Evolutionary conservation across 2,797 vertebrate genomes (phyloP), one percentile per base, ranked within the genome.

Genomic region (Morus bassanus): DNA sequence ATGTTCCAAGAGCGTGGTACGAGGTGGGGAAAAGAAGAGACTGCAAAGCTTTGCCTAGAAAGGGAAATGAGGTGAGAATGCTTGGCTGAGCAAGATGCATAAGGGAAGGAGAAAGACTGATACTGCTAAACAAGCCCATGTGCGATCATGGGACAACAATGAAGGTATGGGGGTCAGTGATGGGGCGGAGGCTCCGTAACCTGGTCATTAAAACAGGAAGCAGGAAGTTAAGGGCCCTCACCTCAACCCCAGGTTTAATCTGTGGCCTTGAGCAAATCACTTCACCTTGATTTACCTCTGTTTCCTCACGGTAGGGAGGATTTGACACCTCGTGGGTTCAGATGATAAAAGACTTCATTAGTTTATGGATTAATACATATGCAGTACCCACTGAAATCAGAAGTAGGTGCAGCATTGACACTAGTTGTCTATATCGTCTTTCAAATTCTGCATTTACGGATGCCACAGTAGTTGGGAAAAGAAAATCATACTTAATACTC

Each of bases 101-200:
- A 8, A 18, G 19, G 89, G 28, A 57, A 84, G 70, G 80, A 64
- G 41, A 39, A 46, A 11, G 24, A 60, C 16, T 6, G 21, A 3
- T 10, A 0, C 13, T 79, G 86, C 70, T 23, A 7, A n/a, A 56
- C 17, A 33, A 39, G 80, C 53, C 69, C 54, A 1, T 28, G 33
- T 6, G 5, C 0, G 25, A 7, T 87, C 91, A 89, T 13, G 68
- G 93, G 88, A 27, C 88, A 94, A 21, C 86, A 72, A 24, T 43
- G 94, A 35, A 92, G 93, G 92, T 85, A 96, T 96, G 87, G 94
- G 93, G 96, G 96, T 96, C 93, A 96, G 53, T 1, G 33, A 0
- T 22, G 91, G 88, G 94, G 96, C 0, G 95, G 94, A 89, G 93
- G 74, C 25, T 69, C 60, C 3, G 1, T 41, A 48, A 77, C 65